Base-by-base conservation (phyloP, 2,797 vertebrate genomes). In the Florisuga fusca region DNA sequence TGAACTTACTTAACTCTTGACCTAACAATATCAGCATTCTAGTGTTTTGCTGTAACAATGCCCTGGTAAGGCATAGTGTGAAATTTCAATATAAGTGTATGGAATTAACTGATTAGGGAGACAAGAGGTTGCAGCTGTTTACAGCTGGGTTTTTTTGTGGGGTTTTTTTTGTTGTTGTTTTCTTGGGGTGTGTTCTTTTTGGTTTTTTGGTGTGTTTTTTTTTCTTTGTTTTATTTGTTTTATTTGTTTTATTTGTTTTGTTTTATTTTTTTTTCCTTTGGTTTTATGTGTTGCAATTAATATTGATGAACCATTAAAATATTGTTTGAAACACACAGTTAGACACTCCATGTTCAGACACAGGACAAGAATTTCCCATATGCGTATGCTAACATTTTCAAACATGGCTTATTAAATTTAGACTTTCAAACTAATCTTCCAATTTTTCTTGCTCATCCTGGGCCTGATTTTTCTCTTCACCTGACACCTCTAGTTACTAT, bases 1-100 rank as follows among this genome's bases (percentile, higher is more conserved):
- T 93, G 94, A 96, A 97, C 93, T 96, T 94, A 90, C 91, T 97
- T 96, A 95, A 92, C 92, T 94, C 83, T 90, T 96, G 95, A 96
- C 94, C 84, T 94, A 94, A 76, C 75, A 89, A 75, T 95, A 94
- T 95, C 94, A 93, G 86, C 76, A 95, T 96, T 97, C 92, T 75
- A 89, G 94, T 94, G 89, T 96, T 97, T 93, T 94, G 91, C 90
- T 83, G 84, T 88, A 76, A 76, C 85, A 88, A 75, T 95, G 92
- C 84, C 94, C 94, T 91, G 57, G 87, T 87, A 93, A 87, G 27
- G 36, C 63, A 54, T 29, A 80, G 78, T 85, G 79, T 79, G 67
- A 94, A 94, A 93, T 95, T 93, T 96, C 83, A 91, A 84, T 89
- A 93, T 85, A 92, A 80, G 72, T 91, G 61, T 79, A 90, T 50